Percentiles rank a stretch among this genome's conserved stretches.
These are phyloP conservation scores for Polypterus bichir DNA, from an alignment of 2,113 vertebrate genomes.

Conservation along the genomic window DNA sequence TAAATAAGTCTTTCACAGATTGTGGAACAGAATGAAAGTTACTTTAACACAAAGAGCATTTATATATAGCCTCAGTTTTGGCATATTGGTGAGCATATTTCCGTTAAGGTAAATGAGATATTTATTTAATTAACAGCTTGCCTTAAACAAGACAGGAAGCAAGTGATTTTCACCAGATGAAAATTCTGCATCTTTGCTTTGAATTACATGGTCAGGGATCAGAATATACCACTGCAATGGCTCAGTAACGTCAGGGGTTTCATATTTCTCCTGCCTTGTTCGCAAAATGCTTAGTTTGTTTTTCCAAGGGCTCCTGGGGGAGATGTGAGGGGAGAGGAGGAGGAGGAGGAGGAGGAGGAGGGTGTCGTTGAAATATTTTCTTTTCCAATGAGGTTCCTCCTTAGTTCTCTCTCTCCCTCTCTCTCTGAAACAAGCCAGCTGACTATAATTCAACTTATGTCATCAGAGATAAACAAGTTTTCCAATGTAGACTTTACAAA, in stretches of 20 bases:
- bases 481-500: slow-evolving; percentile 16
- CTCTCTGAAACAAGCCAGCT: neutral
- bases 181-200: neutral
- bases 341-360: slow-evolving; percentile 12
- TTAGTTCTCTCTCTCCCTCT: neutral
- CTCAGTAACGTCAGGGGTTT: neutral
- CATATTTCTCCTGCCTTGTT: neutral
- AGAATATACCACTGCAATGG: neutral
- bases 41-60: no score
- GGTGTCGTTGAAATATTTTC: slow-evolving; percentile 3
- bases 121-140: neutral
- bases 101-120: neutral
- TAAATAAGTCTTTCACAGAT: no score
- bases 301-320: neutral
- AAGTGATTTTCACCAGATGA: neutral
- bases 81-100: no score
- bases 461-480: slow-evolving; percentile 20
- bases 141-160: neutral
- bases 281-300: neutral
- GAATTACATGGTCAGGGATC: neutral
- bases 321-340: slow-evolving; percentile 19
- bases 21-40: no score
- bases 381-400: neutral
- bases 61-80: no score
- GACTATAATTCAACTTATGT: neutral